Conservation (phyloP, 2,888 invertebrate genomes). For the Steinernema hermaphroditum region DNA sequence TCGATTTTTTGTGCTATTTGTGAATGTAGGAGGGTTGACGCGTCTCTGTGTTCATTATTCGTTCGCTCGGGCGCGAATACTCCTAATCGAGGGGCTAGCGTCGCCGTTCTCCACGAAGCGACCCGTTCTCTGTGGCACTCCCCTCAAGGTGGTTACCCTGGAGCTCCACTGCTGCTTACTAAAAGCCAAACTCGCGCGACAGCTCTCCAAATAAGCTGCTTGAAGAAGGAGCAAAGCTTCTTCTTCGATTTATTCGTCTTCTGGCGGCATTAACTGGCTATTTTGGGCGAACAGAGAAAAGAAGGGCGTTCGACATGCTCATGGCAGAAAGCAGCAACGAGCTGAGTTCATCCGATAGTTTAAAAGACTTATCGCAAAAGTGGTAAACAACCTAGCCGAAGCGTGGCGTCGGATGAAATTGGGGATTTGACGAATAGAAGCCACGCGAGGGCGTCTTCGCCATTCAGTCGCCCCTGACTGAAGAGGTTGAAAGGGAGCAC, state of each 20-base stretch:
- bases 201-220: conserved; percentile 11
- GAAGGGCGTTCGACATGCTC: not conserved
- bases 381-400: conserved; percentile 25
- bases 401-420: conserved; percentile 23
- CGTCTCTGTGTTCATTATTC: conserved; percentile 22
- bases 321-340: not conserved
- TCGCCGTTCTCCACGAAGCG: not conserved
- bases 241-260: too few relatives aligned
- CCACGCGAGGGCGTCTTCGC: not conserved
- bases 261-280: too few relatives aligned
- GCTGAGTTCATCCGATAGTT: conserved; percentile 22
- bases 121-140: too few relatives aligned
- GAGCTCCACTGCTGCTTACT: too few relatives aligned
- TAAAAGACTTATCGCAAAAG: conserved; percentile 25
- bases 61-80: conserved; percentile 18
- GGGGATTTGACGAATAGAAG: conserved; percentile 12
- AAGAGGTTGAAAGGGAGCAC: too few relatives aligned
- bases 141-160: too few relatives aligned
- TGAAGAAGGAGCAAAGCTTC: conserved; percentile 2
- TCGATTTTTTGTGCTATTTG: conserved; percentile 25
- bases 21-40: conserved; percentile 27
- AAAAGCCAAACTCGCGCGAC: conserved; percentile 9
- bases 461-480: too few relatives aligned
- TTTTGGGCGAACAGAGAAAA: too few relatives aligned
- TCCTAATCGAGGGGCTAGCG: conserved; percentile 6